These are phyloP conservation scores for Sphenopsis melanotis DNA, from an alignment of 2,797 vertebrate species.

Conservation along the genomic window DNA sequence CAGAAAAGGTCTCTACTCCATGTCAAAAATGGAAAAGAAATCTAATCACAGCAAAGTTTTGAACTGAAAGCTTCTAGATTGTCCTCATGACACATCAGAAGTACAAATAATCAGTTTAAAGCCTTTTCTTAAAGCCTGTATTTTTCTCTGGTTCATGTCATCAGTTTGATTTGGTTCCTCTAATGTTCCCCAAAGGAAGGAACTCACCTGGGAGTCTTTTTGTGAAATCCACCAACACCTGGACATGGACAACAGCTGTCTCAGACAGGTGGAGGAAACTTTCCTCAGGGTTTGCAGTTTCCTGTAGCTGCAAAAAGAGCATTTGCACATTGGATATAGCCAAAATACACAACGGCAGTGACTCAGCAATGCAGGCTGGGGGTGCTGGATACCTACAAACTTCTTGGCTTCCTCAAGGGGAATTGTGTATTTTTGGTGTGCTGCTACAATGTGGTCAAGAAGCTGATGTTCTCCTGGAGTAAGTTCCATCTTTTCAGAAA, in stretches of 20 bases:
- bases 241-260: conserved; percentile 76
- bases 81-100: not conserved
- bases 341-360: not conserved
- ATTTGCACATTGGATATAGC: not conserved
- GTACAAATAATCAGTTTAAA: not conserved
- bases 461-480: conserved; percentile 85
- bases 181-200: not conserved
- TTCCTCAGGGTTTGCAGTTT: conserved; percentile 75
- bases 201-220: conserved; percentile 86
- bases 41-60: not conserved
- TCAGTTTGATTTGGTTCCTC: not conserved
- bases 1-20: not conserved
- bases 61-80: not conserved
- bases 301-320: conserved; percentile 73
- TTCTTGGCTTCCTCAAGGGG: conserved; percentile 76
- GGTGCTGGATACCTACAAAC: conserved; percentile 78
- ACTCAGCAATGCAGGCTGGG: not conserved
- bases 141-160: not conserved
- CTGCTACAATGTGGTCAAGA: conserved; percentile 86
- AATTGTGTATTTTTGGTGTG: conserved; percentile 82
- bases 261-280: conserved; percentile 75
- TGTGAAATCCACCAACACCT: conserved; percentile 87
- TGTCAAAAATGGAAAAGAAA: not conserved
- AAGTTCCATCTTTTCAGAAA: conserved; percentile 71
- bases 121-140: not conserved